These are phyloP conservation scores for Epinotia nisella DNA, from an alignment of 2,888 invertebrate species.

Conservation along the genomic window DNA sequence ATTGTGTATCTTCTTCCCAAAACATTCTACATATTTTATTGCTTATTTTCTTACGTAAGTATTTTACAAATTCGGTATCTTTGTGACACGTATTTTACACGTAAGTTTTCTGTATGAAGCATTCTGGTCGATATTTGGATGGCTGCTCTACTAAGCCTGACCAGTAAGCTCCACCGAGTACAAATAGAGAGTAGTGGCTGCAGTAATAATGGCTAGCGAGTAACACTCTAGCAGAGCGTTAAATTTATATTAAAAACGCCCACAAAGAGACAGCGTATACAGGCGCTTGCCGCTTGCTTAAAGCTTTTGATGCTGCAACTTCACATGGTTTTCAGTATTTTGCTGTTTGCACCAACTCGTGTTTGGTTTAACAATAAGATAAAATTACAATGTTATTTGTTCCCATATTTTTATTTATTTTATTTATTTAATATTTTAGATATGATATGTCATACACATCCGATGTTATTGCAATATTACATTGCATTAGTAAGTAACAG, in stretches of 20 bases:
- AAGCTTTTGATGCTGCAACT: constrained; percentile 14
- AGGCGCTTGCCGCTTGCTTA: constrained; percentile 38
- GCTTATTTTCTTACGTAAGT: too few species aligned
- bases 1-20: not conserved
- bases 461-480: too few species aligned
- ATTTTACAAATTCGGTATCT: not conserved
- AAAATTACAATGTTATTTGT: not conserved
- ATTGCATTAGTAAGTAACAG: not conserved
- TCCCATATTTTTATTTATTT: not conserved
- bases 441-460: too few species aligned
- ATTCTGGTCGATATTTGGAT: constrained; percentile 34
- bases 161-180: constrained; percentile 69
- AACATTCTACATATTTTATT: too few species aligned
- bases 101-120: not conserved
- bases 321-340: constrained; percentile 16
- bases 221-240: constrained; percentile 62
- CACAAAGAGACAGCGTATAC: constrained; percentile 41
- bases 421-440: too few species aligned
- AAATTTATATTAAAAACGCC: constrained; percentile 75
- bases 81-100: not conserved
- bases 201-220: constrained; percentile 69
- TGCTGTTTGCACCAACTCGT: not conserved
- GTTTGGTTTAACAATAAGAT: not conserved
- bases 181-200: constrained; percentile 75
- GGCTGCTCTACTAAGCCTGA: constrained; percentile 57